Conservation (phyloP, 2,888 invertebrate species). For the Esperia sulphurella region DNA sequence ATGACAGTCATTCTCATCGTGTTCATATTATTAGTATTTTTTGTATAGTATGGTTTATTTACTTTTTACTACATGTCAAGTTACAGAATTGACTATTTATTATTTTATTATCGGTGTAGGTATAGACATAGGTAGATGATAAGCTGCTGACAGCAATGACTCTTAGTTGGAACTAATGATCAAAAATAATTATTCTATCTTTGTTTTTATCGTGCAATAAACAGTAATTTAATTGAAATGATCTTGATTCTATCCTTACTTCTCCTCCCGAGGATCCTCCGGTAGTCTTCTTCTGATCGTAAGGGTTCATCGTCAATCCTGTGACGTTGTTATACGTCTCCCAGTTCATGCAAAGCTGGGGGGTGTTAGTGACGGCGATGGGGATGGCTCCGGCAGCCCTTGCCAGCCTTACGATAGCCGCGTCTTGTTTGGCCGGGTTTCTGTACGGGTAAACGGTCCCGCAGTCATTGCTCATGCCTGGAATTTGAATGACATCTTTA, state of each 20-base stretch:
- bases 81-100: too few relatives aligned
- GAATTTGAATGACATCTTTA: conserved; percentile 14
- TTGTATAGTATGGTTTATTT: too few relatives aligned
- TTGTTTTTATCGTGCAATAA: too few relatives aligned
- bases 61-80: too few relatives aligned
- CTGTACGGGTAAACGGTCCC: conserved; percentile 81
- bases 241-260: conserved; percentile 51
- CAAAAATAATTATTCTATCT: too few relatives aligned
- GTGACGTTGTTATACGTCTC: conserved; percentile 93
- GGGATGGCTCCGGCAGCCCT: conserved; percentile 91
- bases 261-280: conserved; percentile 96
- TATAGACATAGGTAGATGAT: too few relatives aligned
- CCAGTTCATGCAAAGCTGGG: conserved; percentile 94
- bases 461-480: conserved; percentile 87
- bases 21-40: too few relatives aligned
- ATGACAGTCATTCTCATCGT: too few relatives aligned
- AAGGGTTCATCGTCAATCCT: conserved; percentile 93
- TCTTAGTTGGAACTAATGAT: too few relatives aligned
- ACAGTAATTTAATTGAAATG: too few relatives aligned
- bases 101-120: too few relatives aligned
- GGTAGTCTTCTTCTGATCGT: conserved; percentile 87
- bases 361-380: conserved; percentile 92
- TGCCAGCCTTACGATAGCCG: conserved; percentile 83
- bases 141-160: too few relatives aligned
- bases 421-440: conserved; percentile 85